These are phyloP conservation scores for Agonopterix arenella DNA, from an alignment of 2,888 invertebrate genomes.

Conservation along the genomic window DNA sequence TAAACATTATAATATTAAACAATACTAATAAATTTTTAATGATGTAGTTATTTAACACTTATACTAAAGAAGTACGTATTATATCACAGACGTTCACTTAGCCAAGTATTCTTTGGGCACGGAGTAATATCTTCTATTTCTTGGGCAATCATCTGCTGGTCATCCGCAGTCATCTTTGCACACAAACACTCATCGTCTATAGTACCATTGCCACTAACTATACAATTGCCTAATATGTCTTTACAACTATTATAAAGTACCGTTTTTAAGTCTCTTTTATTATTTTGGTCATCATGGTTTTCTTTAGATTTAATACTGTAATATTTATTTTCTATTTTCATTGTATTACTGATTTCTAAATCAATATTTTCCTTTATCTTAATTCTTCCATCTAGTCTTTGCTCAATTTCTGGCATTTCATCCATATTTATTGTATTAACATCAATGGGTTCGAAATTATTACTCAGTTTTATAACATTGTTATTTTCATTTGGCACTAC, in stretches of 20 bases:
- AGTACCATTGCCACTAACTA: conserved; percentile 53
- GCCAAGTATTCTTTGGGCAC: conserved; percentile 25
- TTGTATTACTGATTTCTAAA: conserved; percentile 24
- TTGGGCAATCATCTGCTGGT: conserved; percentile 45
- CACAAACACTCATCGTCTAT: conserved; percentile 60
- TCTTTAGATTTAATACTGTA: not conserved
- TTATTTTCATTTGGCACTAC: not conserved
- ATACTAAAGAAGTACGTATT: conserved; percentile 1
- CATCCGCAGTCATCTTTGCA: conserved; percentile 55
- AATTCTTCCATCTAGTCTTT: conserved; percentile 44
- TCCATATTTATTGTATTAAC: not conserved
- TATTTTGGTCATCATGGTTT: too few relatives aligned
- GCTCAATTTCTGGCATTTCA: conserved; percentile 36
- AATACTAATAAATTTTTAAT: conserved; percentile 1
- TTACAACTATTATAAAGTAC: conserved; percentile 53
- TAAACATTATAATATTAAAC: not conserved
- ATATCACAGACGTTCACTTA: conserved; percentile 13
- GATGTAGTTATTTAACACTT: not conserved
- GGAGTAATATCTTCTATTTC: conserved; percentile 66
- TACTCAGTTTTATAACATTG: conserved; percentile 8
- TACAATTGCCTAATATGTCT: conserved; percentile 57
- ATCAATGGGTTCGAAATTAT: conserved; percentile 1
- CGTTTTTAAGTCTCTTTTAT: conserved; percentile 3
- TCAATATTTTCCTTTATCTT: conserved; percentile 52
- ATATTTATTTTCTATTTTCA: conserved; percentile 1